Conservation (phyloP, 1,140 invertebrate genomes). For the Rhagoletis pomonella region DNA sequence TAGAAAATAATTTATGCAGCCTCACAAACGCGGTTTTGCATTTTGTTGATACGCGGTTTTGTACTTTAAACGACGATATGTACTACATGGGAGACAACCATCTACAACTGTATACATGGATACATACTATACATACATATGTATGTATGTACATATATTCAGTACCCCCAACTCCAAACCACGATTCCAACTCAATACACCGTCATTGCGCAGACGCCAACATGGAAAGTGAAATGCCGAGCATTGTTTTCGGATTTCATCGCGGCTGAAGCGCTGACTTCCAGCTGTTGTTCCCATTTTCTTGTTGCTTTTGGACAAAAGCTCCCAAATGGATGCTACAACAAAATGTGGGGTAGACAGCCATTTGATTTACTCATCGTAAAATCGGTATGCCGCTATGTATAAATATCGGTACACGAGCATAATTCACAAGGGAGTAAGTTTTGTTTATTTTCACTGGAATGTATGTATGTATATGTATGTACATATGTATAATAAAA, state of each 20-base stretch:
- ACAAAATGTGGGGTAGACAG: constrained; percentile 48
- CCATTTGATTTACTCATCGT: constrained; percentile 35
- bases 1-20: too few relatives aligned
- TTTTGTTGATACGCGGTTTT: too few relatives aligned
- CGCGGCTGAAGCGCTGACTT: constrained; percentile 4
- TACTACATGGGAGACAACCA: too few relatives aligned
- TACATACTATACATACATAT: neutral
- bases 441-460: constrained; percentile 13
- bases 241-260: constrained; percentile 14
- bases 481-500: neutral
- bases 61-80: too few relatives aligned
- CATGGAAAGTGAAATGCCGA: constrained; percentile 50
- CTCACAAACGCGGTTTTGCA: too few relatives aligned
- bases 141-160: neutral
- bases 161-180: neutral
- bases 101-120: too few relatives aligned
- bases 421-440: constrained; percentile 6
- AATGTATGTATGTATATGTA: neutral
- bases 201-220: constrained; percentile 13
- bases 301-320: neutral
- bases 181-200: neutral
- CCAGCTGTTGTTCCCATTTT: neutral
- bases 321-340: constrained; percentile 38
- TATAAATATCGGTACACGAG: neutral
- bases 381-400: neutral